phyloP scores from a whole-genome alignment of 2,797 vertebrate genomes.

The Crocidura indochinensis region DNA sequence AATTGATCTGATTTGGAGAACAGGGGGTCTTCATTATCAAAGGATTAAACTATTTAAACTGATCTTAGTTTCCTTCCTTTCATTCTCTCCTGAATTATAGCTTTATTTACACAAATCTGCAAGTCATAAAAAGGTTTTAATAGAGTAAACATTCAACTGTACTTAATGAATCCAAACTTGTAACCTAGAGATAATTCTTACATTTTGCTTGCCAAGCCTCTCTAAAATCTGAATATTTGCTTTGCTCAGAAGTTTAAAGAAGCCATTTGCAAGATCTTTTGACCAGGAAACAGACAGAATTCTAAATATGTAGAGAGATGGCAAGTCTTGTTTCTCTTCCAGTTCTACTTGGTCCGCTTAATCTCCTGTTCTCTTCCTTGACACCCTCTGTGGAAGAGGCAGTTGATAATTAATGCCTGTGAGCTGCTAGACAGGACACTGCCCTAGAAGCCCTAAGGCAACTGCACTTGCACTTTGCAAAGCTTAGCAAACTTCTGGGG shows the following conservation, averaged over 20 bases:
- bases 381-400: constrained; percentile 73
- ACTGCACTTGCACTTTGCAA: background rate
- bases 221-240: constrained; percentile 68
- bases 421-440: constrained; percentile 53
- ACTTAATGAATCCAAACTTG: constrained; percentile 75
- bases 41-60: constrained; percentile 49
- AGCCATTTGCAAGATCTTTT: constrained; percentile 57
- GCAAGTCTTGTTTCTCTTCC: constrained; percentile 74
- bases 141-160: constrained; percentile 70
- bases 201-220: constrained; percentile 68
- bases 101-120: constrained; percentile 16
- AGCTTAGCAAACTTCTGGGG: constrained; percentile 37
- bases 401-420: constrained; percentile 82
- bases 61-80: constrained; percentile 40
- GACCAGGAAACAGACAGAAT: constrained; percentile 72
- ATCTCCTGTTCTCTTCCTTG: constrained; percentile 78
- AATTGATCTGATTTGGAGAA: background rate
- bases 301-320: constrained; percentile 81
- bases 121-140: constrained; percentile 70
- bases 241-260: constrained; percentile 69
- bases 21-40: background rate
- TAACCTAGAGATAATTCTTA: constrained; percentile 59
- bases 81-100: constrained; percentile 43
- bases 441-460: constrained; percentile 67
- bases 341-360: constrained; percentile 77